Conservation (phyloP, 1,140 invertebrate species). For the Halictus rubicundus region DNA sequence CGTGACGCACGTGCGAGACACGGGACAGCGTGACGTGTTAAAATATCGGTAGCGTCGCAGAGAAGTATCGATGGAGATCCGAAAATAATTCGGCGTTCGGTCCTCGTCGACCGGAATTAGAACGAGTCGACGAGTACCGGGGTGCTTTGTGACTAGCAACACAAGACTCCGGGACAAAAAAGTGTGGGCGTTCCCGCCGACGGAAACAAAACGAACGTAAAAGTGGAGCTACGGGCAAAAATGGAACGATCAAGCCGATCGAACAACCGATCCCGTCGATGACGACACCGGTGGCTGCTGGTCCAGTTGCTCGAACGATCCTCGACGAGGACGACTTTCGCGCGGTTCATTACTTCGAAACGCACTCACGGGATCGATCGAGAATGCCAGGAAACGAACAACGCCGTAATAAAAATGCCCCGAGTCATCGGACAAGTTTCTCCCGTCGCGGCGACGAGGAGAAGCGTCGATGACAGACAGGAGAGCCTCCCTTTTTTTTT, state of each 20-base stretch:
- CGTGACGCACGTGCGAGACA: too few species aligned
- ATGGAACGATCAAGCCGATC: not conserved
- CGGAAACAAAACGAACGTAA: too few species aligned
- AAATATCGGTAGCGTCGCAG: too few species aligned
- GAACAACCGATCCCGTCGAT: not conserved
- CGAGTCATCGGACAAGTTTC: not conserved
- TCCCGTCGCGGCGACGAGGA: too few species aligned
- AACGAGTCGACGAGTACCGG: too few species aligned
- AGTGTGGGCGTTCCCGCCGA: not conserved
- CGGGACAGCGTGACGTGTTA: too few species aligned
- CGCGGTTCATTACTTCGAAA: slow-evolving; percentile 31
- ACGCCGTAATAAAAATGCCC: slow-evolving; percentile 19
- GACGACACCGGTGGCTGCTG: not conserved
- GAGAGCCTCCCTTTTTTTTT: not conserved
- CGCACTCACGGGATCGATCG: slow-evolving; percentile 26
- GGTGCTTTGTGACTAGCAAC: too few species aligned
- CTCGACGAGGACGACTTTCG: not conserved
- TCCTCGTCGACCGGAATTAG: too few species aligned
- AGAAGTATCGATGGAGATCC: too few species aligned
- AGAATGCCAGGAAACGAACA: not conserved
- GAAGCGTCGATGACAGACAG: not conserved
- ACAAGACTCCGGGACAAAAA: not conserved
- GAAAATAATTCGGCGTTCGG: too few species aligned
- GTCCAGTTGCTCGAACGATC: slow-evolving; percentile 37
- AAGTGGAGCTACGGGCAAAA: not conserved